Conservation (phyloP, 2,797 vertebrate species). For the Onychomys leucogaster region DNA sequence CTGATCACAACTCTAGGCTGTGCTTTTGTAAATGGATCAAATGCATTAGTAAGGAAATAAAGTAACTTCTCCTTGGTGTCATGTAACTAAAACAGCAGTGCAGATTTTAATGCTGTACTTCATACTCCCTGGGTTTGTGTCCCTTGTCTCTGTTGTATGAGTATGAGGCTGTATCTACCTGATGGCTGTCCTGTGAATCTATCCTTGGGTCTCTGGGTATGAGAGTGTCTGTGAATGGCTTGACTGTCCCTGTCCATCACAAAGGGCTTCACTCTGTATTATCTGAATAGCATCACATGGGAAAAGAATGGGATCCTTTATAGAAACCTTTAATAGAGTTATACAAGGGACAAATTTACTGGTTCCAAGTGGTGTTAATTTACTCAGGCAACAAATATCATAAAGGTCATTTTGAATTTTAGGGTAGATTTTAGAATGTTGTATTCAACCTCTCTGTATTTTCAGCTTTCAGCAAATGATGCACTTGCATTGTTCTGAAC, state of each 20-base stretch:
- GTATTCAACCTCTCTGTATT: not conserved
- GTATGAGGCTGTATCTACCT: not conserved
- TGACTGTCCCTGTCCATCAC: not conserved
- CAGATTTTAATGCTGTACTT: not conserved
- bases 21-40: not conserved
- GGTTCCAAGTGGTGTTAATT: not conserved
- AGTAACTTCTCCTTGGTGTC: not conserved
- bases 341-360: not conserved
- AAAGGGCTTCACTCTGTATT: not conserved
- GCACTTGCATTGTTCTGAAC: not conserved
- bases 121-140: not conserved
- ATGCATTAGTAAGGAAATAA: not conserved
- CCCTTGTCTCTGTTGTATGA: not conserved
- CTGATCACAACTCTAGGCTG: not conserved
- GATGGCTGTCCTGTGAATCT: not conserved
- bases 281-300: not conserved
- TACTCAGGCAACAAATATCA: not conserved
- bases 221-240: not conserved
- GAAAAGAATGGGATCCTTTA: not conserved
- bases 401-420: not conserved
- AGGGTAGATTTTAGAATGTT: not conserved
- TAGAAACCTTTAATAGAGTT: not conserved
- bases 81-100: not conserved
- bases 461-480: too few species aligned
- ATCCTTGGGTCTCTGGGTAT: not conserved